These are phyloP conservation scores for Cardinalis cardinalis DNA, from an alignment of 2,113 vertebrate species.

Conservation along the genomic window DNA sequence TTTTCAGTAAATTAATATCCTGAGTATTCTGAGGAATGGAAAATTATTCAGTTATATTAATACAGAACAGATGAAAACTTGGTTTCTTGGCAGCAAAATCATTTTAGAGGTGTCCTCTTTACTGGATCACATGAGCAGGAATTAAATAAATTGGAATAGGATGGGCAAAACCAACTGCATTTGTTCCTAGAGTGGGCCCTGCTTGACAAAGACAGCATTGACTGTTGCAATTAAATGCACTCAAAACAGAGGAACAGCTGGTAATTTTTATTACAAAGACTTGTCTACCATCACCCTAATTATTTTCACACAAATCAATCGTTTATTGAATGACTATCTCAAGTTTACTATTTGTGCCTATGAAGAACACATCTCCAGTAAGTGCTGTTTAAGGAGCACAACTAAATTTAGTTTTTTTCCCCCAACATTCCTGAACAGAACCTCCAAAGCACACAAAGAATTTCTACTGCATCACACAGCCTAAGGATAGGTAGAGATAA, in stretches of 20 bases:
- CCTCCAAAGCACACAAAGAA: rapidly evolving
- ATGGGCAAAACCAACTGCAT: neutral
- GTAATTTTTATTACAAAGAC: neutral
- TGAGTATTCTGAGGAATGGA: neutral
- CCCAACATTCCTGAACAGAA: neutral
- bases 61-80: neutral
- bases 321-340: neutral
- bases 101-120: neutral
- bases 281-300: neutral
- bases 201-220: neutral
- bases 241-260: neutral
- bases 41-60: neutral
- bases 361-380: neutral
- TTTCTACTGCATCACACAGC: neutral
- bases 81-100: neutral
- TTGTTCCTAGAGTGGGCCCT: neutral
- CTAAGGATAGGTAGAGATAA: neutral
- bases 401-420: neutral
- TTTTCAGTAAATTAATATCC: neutral
- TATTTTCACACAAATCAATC: neutral
- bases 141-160: neutral
- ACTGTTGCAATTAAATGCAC: neutral
- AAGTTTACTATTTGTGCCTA: neutral
- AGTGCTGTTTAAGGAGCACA: neutral
- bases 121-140: neutral